Base-by-base conservation (phyloP, 2,888 invertebrate genomes). In the Spisula solida region DNA sequence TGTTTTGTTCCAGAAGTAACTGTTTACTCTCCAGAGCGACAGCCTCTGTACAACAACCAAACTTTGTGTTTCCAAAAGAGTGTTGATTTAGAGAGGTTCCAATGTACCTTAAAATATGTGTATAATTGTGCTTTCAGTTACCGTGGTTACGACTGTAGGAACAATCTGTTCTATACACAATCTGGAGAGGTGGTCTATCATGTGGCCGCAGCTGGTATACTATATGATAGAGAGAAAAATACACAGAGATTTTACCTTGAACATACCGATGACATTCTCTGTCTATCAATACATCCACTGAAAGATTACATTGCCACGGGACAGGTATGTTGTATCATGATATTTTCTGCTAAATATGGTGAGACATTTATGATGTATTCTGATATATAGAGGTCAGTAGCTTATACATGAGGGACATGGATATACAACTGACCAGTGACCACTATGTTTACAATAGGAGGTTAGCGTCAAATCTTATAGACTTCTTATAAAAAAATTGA, bases 251-350 rank as follows among this genome's bases (percentile, higher is more conserved):
- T 97, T 93, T 97, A 97, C 93, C 93, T 95, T 5, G 95, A 96
- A 81, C 97, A 97, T 92, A 97, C 96, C 4, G 97, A 97, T 93
- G 97, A 97, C 90, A 97, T 97, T 80, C 94, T 97, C 31, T 97
- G 97, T 92, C 95, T 97, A 20, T 95, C 96, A 86, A 94, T 97
- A 29, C 97, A 97, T 92, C 97, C 97, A 6, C 92, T 94, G 70
- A 96, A 97, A 89, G 96, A 97, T 84, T 93, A 96, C 47, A 95
- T 97, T 29, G 97, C 97, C 20, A 96, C 97, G 29, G 97, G 97
- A 89, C 97, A 97, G 96, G 97, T 97, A 90, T 81, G 84, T 75
- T 16, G 10, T 51, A 51, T 51, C 12, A 51, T 55, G 29, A 47
- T 51, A 56, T n/a, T 20, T 56, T n/a, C n/a, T 56, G 5, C 56